Evolutionary conservation across 2,888 invertebrate genomes (phyloP).

Genomic region (Heliconius hortense): DNA sequence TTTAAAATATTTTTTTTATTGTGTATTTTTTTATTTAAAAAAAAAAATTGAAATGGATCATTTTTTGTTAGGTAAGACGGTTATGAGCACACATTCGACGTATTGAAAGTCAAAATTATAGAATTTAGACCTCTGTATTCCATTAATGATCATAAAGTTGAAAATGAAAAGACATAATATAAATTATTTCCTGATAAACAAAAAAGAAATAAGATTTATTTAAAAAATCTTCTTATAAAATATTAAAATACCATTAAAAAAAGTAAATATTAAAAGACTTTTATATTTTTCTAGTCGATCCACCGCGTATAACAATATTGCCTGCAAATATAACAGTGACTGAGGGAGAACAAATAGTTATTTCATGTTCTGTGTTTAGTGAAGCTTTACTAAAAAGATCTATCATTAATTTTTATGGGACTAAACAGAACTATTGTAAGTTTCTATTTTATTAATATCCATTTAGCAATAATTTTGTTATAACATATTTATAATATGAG

Average conservation of each 20-base stretch:
- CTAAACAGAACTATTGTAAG: slow-evolving; percentile 50
- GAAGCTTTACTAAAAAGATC: slow-evolving; percentile 55
- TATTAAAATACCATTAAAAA: background rate
- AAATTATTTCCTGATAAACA: background rate
- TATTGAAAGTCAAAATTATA: too few relatives aligned
- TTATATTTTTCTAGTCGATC: slow-evolving; percentile 56
- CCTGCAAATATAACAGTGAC: slow-evolving; percentile 53
- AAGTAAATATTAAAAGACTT: background rate
- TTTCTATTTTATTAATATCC: slow-evolving; percentile 13
- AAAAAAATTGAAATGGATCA: too few relatives aligned
- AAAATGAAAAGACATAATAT: too few relatives aligned
- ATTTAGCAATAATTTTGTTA: background rate
- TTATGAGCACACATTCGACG: too few relatives aligned
- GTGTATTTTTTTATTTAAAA: too few relatives aligned
- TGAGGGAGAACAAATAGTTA: slow-evolving; percentile 49
- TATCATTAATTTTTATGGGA: slow-evolving; percentile 52
- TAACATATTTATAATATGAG: too few relatives aligned
- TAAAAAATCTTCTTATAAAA: background rate
- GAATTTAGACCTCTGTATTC: too few relatives aligned
- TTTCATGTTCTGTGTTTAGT: slow-evolving; percentile 59
- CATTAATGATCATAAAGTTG: too few relatives aligned
- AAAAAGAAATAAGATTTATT: background rate
- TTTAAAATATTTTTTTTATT: too few relatives aligned
- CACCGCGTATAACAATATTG: slow-evolving; percentile 57
- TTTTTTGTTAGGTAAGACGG: too few relatives aligned